Conservation (phyloP, 2,888 invertebrate species). For the Malthinus flaveolus region DNA sequence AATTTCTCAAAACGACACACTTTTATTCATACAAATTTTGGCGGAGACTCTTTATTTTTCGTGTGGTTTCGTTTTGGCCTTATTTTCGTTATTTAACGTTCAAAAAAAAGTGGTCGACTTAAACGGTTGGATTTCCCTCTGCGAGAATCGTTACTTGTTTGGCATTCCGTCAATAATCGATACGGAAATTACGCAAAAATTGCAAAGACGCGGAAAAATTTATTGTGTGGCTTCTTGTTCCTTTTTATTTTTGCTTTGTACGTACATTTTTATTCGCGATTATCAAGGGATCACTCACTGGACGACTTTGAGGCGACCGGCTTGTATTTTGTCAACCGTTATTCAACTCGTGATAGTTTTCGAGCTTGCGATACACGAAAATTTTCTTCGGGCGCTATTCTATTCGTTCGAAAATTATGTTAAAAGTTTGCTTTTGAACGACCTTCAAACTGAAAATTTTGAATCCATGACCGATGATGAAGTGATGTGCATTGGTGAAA, state of each 20-base stretch:
- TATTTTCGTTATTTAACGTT: constrained; percentile 5
- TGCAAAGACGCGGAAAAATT: background rate
- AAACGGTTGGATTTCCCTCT: constrained; percentile 20
- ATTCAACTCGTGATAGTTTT: constrained; percentile 14
- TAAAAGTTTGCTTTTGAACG: background rate
- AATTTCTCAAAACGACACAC: background rate
- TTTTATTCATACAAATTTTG: constrained; percentile 15
- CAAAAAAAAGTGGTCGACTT: constrained; percentile 19
- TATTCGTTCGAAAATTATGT: constrained; percentile 5
- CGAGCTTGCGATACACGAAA: background rate
- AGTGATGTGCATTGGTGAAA: background rate
- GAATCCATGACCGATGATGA: background rate
- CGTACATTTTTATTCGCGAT: constrained; percentile 3
- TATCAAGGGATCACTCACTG: background rate
- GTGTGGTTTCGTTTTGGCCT: constrained; percentile 14
- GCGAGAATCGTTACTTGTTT: constrained; percentile 18
- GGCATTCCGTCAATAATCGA: constrained; percentile 18
- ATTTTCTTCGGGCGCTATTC: constrained; percentile 1
- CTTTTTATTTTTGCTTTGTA: background rate
- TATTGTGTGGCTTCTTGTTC: background rate
- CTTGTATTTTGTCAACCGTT: constrained; percentile 4
- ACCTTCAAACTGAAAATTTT: background rate
- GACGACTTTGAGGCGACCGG: constrained; percentile 9
- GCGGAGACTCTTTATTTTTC: constrained; percentile 24
- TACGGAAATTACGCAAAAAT: constrained; percentile 1